phyloP scores from a whole-genome alignment of 2,888 invertebrate genomes.

The Cerceris rybyensis region DNA sequence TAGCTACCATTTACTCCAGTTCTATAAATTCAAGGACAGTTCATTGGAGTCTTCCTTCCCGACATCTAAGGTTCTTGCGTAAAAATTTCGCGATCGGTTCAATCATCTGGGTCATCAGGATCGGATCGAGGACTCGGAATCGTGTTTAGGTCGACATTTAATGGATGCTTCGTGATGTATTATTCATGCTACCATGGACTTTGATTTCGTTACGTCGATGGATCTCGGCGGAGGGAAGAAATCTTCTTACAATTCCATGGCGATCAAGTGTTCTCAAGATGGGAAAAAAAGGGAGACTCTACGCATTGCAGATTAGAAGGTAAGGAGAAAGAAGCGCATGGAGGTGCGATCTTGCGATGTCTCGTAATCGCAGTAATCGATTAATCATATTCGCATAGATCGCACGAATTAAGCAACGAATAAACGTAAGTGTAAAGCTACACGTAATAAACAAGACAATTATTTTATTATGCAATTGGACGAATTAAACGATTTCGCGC shows the following conservation, averaged over 20 bases:
- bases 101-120: background rate
- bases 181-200: constrained; percentile 11
- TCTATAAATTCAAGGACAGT: background rate
- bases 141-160: background rate
- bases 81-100: background rate
- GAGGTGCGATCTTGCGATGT: constrained; percentile 46
- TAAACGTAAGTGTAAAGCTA: too few species aligned
- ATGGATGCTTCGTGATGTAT: constrained; percentile 3
- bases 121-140: background rate
- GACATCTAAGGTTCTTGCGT: background rate
- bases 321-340: constrained; percentile 1
- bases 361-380: constrained; percentile 37
- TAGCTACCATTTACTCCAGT: too few species aligned
- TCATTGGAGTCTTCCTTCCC: background rate
- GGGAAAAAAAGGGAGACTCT: too few species aligned
- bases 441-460: too few species aligned
- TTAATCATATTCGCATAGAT: constrained; percentile 6
- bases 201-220: background rate
- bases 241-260: background rate
- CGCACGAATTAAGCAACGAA: constrained; percentile 6
- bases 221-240: too few species aligned
- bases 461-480: too few species aligned
- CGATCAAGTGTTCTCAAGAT: constrained; percentile 23
- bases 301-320: too few species aligned
- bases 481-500: too few species aligned